phyloP scores from a whole-genome alignment of 2,797 vertebrate genomes.

The Coendou prehensilis region DNA sequence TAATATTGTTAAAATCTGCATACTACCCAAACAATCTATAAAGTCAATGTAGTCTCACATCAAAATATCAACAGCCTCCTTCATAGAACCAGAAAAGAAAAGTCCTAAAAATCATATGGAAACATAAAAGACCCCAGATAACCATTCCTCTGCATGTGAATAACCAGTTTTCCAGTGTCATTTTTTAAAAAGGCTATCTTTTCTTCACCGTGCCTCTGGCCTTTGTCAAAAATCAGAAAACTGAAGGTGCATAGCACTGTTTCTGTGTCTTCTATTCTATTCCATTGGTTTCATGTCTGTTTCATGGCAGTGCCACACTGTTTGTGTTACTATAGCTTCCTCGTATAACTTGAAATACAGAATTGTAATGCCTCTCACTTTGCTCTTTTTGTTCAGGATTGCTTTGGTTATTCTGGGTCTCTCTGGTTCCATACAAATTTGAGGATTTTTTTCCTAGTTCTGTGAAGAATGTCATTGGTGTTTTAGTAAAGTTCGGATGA shows the following conservation, averaged over 20 bases:
- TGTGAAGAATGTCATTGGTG: neutral
- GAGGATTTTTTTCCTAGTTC: neutral
- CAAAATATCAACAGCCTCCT: neutral
- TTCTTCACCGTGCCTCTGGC: neutral
- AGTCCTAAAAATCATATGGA: neutral
- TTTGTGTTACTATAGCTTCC: neutral
- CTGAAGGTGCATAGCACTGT: neutral
- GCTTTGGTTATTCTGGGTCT: neutral
- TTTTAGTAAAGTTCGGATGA: neutral
- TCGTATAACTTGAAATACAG: neutral
- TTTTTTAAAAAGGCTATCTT: neutral
- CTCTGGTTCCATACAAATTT: neutral
- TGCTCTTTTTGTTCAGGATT: neutral
- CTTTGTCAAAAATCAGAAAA: neutral
- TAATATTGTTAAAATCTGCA: neutral
- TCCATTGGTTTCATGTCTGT: neutral
- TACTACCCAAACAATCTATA: neutral
- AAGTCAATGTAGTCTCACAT: neutral
- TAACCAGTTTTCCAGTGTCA: neutral
- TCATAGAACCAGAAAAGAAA: neutral
- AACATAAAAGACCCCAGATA: neutral
- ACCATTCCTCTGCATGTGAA: neutral
- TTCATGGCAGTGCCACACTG: neutral
- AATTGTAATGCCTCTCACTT: neutral
- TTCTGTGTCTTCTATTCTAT: neutral